These are phyloP conservation scores for Drosophila tripunctata DNA, from an alignment of 2,888 invertebrate genomes.

Conservation along the genomic window DNA sequence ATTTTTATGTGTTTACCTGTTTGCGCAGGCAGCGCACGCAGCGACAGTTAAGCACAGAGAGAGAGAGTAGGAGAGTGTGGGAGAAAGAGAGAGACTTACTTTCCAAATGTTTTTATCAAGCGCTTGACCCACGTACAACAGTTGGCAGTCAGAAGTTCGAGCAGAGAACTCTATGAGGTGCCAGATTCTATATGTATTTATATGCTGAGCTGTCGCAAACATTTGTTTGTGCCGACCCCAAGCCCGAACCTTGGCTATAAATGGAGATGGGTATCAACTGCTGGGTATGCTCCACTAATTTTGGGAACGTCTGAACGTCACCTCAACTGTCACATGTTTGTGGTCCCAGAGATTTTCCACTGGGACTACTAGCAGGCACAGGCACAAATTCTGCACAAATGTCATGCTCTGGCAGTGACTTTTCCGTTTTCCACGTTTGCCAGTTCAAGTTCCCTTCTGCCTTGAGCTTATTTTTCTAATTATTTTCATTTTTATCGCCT, in stretches of 20 bases:
- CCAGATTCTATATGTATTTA: background rate
- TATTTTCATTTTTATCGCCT: constrained; percentile 45
- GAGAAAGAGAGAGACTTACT: background rate
- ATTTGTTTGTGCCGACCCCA: constrained; percentile 35
- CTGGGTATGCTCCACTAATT: constrained; percentile 19
- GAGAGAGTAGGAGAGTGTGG: background rate
- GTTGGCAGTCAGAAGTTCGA: constrained; percentile 4
- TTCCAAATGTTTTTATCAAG: constrained; percentile 43
- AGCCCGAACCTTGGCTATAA: constrained; percentile 16
- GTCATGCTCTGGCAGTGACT: constrained; percentile 20
- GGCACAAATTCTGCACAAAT: constrained; percentile 29
- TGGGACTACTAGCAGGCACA: constrained; percentile 2
- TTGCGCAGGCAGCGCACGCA: constrained; percentile 55
- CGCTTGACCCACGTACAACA: constrained; percentile 47
- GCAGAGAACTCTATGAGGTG: background rate
- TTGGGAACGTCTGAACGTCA: background rate
- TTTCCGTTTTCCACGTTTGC: background rate
- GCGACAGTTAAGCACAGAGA: background rate
- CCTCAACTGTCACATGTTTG: constrained; percentile 11
- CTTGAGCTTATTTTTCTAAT: constrained; percentile 13
- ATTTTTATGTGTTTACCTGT: constrained; percentile 75
- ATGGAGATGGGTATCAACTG: constrained; percentile 1
- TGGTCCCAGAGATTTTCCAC: constrained; percentile 14
- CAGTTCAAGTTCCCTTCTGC: constrained; percentile 17
- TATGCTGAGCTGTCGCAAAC: constrained; percentile 20